A percentile compares a stretch with the other conserved stretches of the same genome.
phyloP scores from a whole-genome alignment of 2,113 vertebrate species.

The Oenanthe melanoleuca region DNA sequence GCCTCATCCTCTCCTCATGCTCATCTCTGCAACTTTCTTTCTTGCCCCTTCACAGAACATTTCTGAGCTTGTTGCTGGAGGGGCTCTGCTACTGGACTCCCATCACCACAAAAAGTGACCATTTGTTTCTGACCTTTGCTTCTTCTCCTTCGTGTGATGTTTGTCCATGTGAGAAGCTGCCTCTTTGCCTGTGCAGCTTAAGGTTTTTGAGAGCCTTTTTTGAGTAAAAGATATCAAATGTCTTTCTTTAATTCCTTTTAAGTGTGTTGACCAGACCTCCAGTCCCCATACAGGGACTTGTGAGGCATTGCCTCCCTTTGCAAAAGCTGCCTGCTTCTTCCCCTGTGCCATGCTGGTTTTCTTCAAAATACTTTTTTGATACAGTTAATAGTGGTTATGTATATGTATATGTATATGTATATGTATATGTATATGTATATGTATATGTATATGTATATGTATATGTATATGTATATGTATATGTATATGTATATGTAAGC shows the following conservation, averaged over 20 bases:
- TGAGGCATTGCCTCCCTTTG: fast-evolving
- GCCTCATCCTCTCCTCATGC: background rate
- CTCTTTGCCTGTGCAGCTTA: background rate
- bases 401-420: no score
- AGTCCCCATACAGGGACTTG: background rate
- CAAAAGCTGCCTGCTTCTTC: background rate
- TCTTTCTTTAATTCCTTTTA: background rate
- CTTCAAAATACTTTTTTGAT: background rate
- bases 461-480: no score
- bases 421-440: background rate
- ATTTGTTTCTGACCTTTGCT: background rate
- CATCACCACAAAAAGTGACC: background rate
- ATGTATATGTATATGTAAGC: background rate
- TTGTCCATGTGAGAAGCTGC: background rate
- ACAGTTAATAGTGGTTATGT: background rate
- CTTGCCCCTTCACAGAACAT: background rate
- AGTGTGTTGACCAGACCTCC: fast-evolving
- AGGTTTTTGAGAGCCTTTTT: background rate
- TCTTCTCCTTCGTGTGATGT: background rate
- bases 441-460: no score
- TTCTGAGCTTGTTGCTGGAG: background rate
- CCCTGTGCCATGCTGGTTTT: background rate
- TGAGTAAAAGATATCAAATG: background rate
- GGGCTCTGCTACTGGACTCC: background rate
- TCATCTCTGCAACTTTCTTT: background rate